Percentiles rank a stretch among this genome's conserved stretches.
Conservation (phyloP, 2,113 vertebrate species). For the Paralichthys olivaceus region DNA sequence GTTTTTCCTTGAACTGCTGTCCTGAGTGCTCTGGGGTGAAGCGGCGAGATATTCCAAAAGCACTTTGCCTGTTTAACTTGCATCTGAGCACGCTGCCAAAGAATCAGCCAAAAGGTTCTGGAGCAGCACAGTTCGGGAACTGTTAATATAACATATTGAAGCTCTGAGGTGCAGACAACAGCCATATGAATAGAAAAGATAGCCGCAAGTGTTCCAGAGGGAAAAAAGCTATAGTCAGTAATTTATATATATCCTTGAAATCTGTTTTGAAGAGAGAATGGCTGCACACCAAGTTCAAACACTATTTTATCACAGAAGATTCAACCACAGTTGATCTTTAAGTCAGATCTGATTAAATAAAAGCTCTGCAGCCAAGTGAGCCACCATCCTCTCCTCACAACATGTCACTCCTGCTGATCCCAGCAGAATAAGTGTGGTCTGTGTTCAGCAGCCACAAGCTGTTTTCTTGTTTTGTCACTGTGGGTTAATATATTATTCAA, state of each 20-base stretch:
- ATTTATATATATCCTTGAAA: too few species aligned
- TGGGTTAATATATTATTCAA: neutral
- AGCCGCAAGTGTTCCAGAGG: neutral
- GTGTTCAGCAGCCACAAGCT: neutral
- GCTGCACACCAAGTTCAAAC: too few species aligned
- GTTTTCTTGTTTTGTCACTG: neutral
- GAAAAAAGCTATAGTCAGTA: too few species aligned
- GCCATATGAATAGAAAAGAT: neutral
- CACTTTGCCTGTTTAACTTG: neutral
- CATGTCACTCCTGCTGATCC: too few species aligned
- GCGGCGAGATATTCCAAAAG: neutral
- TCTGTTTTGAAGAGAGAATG: too few species aligned
- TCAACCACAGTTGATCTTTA: too few species aligned
- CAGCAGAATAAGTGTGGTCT: too few species aligned
- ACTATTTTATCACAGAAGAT: too few species aligned
- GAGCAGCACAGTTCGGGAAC: neutral
- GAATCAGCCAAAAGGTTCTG: neutral
- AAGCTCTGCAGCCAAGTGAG: too few species aligned
- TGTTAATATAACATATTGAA: neutral
- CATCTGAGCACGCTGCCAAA: neutral
- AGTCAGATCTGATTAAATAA: too few species aligned
- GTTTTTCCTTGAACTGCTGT: constrained; percentile 4
- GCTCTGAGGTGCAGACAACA: neutral
- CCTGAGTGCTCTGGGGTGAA: neutral
- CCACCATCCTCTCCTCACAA: too few species aligned